These are phyloP conservation scores for Pangasius macronema DNA, from an alignment of 2,797 vertebrate genomes.

Conservation along the genomic window DNA sequence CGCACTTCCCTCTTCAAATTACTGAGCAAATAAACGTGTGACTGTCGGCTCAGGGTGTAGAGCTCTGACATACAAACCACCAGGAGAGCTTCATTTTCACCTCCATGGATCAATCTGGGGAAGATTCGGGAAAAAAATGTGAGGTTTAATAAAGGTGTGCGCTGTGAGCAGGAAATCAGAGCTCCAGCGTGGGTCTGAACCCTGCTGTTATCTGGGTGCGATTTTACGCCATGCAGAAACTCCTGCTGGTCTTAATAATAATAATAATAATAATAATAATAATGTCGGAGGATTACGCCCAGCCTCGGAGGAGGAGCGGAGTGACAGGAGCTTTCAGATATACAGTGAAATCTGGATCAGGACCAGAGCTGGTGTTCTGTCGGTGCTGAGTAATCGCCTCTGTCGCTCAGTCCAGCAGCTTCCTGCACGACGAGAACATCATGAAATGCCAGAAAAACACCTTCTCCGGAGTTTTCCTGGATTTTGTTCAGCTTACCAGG, in stretches of 20 bases:
- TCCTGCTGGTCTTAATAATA: not conserved
- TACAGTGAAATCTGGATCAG: too few species aligned
- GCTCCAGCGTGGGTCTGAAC: not conserved
- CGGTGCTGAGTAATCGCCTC: not conserved
- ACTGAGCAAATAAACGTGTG: constrained; percentile 65
- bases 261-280: not conserved
- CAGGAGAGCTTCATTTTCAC: not conserved
- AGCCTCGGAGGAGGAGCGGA: not conserved
- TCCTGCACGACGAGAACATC: not conserved
- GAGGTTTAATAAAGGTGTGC: not conserved
- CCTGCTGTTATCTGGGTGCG: not conserved
- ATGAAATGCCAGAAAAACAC: not conserved
- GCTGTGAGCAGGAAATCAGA: not conserved
- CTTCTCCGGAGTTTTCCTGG: not conserved
- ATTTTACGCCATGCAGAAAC: not conserved
- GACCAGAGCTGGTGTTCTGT: not conserved
- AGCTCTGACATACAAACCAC: constrained; percentile 49
- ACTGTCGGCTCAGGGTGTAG: constrained; percentile 62
- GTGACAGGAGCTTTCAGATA: not conserved
- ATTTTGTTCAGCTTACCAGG: not conserved
- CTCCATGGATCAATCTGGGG: not conserved
- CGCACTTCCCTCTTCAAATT: constrained; percentile 33
- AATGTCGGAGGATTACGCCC: not conserved
- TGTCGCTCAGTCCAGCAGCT: not conserved
- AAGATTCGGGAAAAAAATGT: not conserved